A percentile compares a stretch with the other conserved stretches of the same genome.
Evolutionary conservation across 2,888 invertebrate genomes (phyloP).

Genomic region (Drosophila formosana): DNA sequence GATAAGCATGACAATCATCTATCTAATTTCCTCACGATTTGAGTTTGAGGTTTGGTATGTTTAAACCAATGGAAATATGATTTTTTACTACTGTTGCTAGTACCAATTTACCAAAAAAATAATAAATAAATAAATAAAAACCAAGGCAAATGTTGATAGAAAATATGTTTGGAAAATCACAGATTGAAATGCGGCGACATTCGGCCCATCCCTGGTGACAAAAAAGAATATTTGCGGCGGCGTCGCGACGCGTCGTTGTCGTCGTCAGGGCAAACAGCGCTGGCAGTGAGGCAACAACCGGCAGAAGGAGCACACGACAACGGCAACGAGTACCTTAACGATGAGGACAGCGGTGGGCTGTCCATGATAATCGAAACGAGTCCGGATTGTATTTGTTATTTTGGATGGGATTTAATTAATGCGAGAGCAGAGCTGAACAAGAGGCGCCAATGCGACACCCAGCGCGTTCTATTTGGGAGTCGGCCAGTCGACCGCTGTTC

Average conservation of each 20-base stretch:
- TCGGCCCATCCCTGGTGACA: conserved; percentile 53
- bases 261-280: conserved; percentile 79
- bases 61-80: no score
- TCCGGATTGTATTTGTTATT: conserved; percentile 39
- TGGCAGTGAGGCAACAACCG: conserved; percentile 64
- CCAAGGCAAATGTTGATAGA: neutral
- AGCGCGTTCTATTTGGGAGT: conserved; percentile 86
- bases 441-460: conserved; percentile 83
- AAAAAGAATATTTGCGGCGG: conserved; percentile 27
- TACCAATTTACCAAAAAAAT: no score
- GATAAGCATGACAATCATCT: no score
- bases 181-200: conserved; percentile 16
- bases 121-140: no score
- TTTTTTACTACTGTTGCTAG: no score
- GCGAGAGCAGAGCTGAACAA: conserved; percentile 6
- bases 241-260: conserved; percentile 57
- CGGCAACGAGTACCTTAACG: conserved; percentile 42
- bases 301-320: conserved; percentile 52
- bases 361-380: conserved; percentile 31
- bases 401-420: conserved; percentile 53
- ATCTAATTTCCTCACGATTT: no score
- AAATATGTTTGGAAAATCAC: neutral
- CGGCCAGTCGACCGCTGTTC: conserved; percentile 88
- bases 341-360: conserved; percentile 32
- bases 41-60: no score